Evolutionary conservation across 2,888 invertebrate species (phyloP), one percentile per base, ranked within the genome.

Genomic region (Ennomos erosarius): DNA sequence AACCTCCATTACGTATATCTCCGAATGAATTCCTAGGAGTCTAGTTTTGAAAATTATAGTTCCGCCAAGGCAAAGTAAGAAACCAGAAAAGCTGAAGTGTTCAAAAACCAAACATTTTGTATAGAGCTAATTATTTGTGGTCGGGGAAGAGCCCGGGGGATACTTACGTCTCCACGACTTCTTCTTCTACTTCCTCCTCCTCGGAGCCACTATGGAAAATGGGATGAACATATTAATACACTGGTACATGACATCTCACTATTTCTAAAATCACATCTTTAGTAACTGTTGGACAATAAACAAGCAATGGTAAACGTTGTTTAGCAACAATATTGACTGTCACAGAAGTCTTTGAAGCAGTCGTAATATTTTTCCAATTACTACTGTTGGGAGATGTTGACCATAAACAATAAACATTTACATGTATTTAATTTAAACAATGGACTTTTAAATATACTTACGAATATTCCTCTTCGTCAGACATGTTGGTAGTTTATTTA

Each of bases 381-480:
- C 33, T 46, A 39, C 8, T 33, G 34, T 40, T 39, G 16, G 46
- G 37, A 10, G 16, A 38, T 43, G 35, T 46, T 45, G 51, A 55
- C 43, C 9, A 13, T 38, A 9, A 44, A 12, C 26, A 16, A 38
- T 9, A 26, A 26, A 26, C 1, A 26, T 26, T 26, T 3, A 26
- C 26, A 26, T 26, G 6, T 26, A 26, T 6, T 26, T 26, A 6
- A 26, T 26, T 26, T 4, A 26, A 6, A 26, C 26, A 26, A 26
- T 6, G 26, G 26, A 26, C 6, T 26, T 26, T 26, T 42, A 36
- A 34, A 12, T 58, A 78, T 94, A 97, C 97, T 97, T 94, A 97
- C 97, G 97, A 97, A 95, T 97, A 97, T 94, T 97, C 97, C 93
- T 97, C 97, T 92, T 97, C 97, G 95, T 97, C 97, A 94, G 97